Base-by-base conservation (phyloP, 2,888 invertebrate species). In the Pseudococcus viburni region DNA sequence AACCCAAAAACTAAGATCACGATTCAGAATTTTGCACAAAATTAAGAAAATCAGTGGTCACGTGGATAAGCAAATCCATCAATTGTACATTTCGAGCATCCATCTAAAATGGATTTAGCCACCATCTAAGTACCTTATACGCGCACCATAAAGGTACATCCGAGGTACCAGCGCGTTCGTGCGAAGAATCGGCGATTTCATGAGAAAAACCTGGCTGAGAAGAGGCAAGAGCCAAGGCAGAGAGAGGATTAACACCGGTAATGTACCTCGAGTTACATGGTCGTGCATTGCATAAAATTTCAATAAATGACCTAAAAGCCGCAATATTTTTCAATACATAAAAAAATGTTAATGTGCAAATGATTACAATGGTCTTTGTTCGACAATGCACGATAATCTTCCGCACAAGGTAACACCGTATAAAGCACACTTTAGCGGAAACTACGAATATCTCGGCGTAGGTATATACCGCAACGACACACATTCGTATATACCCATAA, bases 321-420 rank as follows among this genome's bases (percentile, higher is more conserved):
- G 80, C 80, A 83, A 83, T 83, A 83, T 83, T 83, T 83, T 83
- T 83, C 46, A 83, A 46, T 83, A 83, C 80, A 83, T 83, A 46
- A 83, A 83, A 83, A 83, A 83, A 83, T 83, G 80, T 83, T 83
- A 83, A 83, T 83, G 80, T 46, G 80, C 80, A 46, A 83, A 83
- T 83, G 80, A 83, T 83, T 83, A 83, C 80, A 83, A 83, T 83
- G 80, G 80, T 83, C 80, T 83, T 83, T 83, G 80, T 83, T 83
- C 80, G 80, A 73, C 80, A 46, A 83, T 46, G 80, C 80, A 83
- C 80, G 80, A 83, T 46, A 83, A 83, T 83, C 80, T 83, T 83
- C 80, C 42, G 80, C 80, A 73, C 73, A 46, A 83, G 80, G 80
- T 83, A 83, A 83, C 80, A 73, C 73, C 73, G 33, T 73, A 73